Conservation (phyloP, 2,113 vertebrate species). For the Nasalis larvatus region DNA sequence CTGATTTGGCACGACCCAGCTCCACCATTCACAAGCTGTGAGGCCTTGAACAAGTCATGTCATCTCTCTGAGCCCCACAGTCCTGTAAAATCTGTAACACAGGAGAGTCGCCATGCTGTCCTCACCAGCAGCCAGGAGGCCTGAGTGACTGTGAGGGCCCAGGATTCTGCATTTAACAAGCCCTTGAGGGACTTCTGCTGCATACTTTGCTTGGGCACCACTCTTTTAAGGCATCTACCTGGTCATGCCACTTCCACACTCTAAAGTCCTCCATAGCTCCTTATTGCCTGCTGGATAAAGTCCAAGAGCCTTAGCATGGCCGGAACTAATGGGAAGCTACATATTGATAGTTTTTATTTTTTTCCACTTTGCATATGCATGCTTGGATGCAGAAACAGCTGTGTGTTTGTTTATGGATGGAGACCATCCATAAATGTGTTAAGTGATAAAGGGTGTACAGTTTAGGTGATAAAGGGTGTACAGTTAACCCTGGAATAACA, state of each 20-base stretch:
- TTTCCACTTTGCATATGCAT: neutral
- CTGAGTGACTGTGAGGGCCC: rapidly evolving
- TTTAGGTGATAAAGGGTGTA: neutral
- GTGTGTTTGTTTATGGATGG: neutral
- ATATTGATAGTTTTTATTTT: neutral
- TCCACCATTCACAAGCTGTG: neutral
- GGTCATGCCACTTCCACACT: neutral
- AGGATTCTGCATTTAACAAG: neutral
- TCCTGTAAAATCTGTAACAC: neutral
- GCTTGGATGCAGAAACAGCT: neutral
- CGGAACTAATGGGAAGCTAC: neutral
- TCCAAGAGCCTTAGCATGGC: neutral
- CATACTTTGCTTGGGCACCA: rapidly evolving
- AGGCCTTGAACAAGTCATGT: too few relatives aligned
- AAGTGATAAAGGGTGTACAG: neutral
- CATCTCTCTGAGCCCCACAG: neutral
- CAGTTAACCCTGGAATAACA: neutral
- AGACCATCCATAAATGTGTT: neutral
- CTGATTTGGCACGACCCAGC: neutral
- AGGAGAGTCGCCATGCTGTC: neutral
- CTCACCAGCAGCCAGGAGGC: rapidly evolving
- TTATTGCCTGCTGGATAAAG: neutral
- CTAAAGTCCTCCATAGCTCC: neutral
- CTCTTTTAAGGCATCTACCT: neutral
- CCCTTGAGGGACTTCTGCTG: rapidly evolving